Evolutionary conservation across 2,888 invertebrate genomes (phyloP).

Genomic region (Ctenicera cuprea): DNA sequence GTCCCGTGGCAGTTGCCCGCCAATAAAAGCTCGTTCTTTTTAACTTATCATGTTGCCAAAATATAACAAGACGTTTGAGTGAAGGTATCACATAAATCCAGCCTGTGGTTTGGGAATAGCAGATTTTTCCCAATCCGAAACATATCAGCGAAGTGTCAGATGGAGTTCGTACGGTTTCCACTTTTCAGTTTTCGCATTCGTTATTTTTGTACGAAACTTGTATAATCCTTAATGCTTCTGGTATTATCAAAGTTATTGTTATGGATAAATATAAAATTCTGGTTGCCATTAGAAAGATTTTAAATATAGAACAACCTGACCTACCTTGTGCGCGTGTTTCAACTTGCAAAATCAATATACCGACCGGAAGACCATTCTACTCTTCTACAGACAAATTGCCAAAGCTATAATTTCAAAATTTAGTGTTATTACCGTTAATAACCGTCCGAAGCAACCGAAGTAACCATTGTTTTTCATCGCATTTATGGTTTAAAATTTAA

Average conservation of each 20-base stretch:
- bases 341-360: constrained; percentile 53
- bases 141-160: neutral
- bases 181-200: too few relatives aligned
- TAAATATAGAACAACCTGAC: constrained; percentile 49
- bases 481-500: too few relatives aligned
- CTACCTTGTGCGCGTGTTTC: constrained; percentile 48
- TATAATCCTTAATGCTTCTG: too few relatives aligned
- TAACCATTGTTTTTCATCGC: too few relatives aligned
- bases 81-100: too few relatives aligned
- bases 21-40: too few relatives aligned
- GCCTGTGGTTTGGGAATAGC: too few relatives aligned
- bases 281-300: constrained; percentile 32
- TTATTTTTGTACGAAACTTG: too few relatives aligned
- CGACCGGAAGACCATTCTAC: constrained; percentile 45
- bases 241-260: too few relatives aligned
- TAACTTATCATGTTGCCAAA: too few relatives aligned
- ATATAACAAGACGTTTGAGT: too few relatives aligned
- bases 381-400: constrained; percentile 43
- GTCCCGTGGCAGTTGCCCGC: too few relatives aligned
- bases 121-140: neutral
- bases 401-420: constrained; percentile 8
- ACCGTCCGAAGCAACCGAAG: neutral
- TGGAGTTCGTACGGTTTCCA: neutral
- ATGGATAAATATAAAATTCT: constrained; percentile 17
- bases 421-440: neutral